Base-by-base conservation (phyloP, 2,113 vertebrate genomes). In the Microcebus murinus region DNA sequence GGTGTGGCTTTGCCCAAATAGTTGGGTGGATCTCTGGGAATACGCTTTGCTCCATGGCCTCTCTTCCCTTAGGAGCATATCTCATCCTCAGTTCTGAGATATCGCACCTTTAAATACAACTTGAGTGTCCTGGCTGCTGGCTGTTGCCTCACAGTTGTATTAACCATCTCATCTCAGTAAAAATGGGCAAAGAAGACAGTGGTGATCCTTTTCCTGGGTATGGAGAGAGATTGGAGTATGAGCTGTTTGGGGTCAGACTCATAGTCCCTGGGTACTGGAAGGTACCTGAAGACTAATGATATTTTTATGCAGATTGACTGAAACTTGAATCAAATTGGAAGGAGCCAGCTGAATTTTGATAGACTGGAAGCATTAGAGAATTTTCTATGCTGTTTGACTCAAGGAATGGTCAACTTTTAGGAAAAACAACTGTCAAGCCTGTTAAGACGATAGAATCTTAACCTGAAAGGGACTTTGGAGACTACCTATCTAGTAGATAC, bases 251-350 rank as follows among this genome's bases (percentile, higher is more conserved):
- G 25, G 50, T 90, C 70, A 89, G 34, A 27, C 8, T 55, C 52
- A 55, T 55, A 55, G 15, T 55, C 52, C 14, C 90, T 81, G 34
- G 27, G 76, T 95, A 83, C 50, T 79, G n/a, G n/a, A 91, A 95
- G 77, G 6, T 91, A 88, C 27, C 45, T 96, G 61, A 86, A 81
- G n/a, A 94, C 79, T 91, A 39, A 90, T 87, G 4, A 31, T 36
- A 73, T 82, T 95, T 96, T 92, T 97, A 67, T 96, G 57, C 14
- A 96, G 59, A 90, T 82, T 92, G 55, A 93, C 55, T 95, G 70
- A 93, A 95, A 76, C 14, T 36, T 95, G 59, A 94, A 94, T 95
- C 27, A 83, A 59, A 45, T 86, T 91, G 52, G 71, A 93, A 89
- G 61, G n/a, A 83, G 57, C 91, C 48, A 48, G 23, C 10, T 94